Conservation (phyloP, 1,140 invertebrate genomes). For the Phymorhynchus buccinoides region DNA sequence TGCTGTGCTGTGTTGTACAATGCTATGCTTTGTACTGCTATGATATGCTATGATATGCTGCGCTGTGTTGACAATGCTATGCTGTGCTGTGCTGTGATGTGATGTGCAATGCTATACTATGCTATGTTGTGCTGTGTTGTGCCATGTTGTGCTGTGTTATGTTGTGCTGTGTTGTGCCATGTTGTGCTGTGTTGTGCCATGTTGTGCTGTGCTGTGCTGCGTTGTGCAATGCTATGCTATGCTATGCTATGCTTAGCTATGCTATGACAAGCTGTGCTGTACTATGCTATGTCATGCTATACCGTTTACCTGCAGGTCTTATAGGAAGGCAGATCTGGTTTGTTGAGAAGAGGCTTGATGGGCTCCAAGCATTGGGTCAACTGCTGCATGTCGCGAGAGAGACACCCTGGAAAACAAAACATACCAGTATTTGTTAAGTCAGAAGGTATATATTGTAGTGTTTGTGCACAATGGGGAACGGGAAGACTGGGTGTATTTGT, state of each 20-base stretch:
- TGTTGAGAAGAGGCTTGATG: background rate
- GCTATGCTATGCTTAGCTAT: background rate
- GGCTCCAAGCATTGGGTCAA: background rate
- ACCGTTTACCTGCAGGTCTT: background rate
- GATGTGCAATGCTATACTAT: background rate
- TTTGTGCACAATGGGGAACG: background rate
- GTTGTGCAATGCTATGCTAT: background rate
- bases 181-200: background rate
- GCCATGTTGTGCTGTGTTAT: background rate
- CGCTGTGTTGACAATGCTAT: background rate
- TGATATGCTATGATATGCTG: too few relatives aligned
- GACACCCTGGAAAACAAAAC: background rate
- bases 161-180: background rate
- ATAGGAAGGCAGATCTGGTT: background rate
- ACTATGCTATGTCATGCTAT: background rate
- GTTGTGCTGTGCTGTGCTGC: background rate
- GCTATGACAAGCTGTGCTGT: background rate
- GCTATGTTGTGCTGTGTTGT: conserved; percentile 3
- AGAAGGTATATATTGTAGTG: background rate
- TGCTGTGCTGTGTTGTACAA: background rate
- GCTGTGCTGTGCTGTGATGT: background rate
- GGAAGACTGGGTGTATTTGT: background rate
- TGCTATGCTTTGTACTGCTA: background rate
- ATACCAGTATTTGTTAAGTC: background rate
- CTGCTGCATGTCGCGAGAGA: background rate